Evolutionary conservation across 2,113 vertebrate genomes (phyloP), one percentile per base, ranked within the genome.

Genomic region (Oncorhynchus mykiss): DNA sequence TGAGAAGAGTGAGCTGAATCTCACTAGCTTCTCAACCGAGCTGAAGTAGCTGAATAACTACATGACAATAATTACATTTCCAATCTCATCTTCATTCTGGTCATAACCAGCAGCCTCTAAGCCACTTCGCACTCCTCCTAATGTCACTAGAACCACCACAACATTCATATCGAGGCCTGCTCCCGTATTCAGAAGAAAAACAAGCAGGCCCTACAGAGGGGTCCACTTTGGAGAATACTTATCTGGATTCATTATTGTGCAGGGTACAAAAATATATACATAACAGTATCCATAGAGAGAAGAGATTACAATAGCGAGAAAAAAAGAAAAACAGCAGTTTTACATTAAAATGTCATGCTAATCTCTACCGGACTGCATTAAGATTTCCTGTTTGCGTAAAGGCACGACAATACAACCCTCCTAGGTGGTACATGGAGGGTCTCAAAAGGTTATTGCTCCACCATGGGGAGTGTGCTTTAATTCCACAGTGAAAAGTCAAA

Each of bases 261-360:
- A 88, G 82, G 79, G 82, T 91, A 90, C 74, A 91, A 91, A 89
- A 89, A 84, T 81, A 88, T 86, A 87, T 86, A 87, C 71, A 88
- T 80, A 85, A 65, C 72, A 48, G 60, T 48, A 73, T 39, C 39
- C 39, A 45, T 11, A 74, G 67, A 86, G 79, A 73, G 66, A 75
- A 83, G 48, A 82, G n/a, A 62, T 54, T 57, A 29, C 11, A 25
- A 59, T 4, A 20, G 34, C 13, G 14, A 20, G 39, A n/a, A 20
- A 49, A 18, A 25, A 27, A 3, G 54, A 70, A 73, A 27, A 70
- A 72, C 64, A 24, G 67, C 8, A 68, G 77, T 73, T 18, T 78
- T 73, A 78, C 67, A 80, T 80, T 75, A 85, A 75, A 91, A 85
- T 83, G 29, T 48, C 31, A 88, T 88, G 86, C 88, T 82, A 72